Evolutionary conservation across 2,888 invertebrate species (phyloP).

Genomic region (Antheraea assamensis): DNA sequence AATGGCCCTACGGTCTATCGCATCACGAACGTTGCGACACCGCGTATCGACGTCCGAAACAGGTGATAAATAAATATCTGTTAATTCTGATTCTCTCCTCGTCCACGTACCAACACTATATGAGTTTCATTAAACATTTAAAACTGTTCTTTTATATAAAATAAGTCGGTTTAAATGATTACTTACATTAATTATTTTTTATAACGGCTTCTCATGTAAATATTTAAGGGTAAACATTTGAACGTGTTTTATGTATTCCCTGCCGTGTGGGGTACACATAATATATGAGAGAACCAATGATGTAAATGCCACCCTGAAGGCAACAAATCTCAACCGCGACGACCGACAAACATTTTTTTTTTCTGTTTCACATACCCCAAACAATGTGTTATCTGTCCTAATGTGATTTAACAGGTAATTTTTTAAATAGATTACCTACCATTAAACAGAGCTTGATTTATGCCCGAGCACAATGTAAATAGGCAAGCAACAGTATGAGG

Average conservation of each 20-base stretch:
- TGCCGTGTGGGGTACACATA: conserved; percentile 46
- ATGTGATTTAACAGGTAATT: conserved; percentile 82
- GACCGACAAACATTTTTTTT: conserved; percentile 76
- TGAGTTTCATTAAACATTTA: conserved; percentile 60
- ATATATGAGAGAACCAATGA: conserved; percentile 67
- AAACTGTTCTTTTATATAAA: conserved; percentile 42
- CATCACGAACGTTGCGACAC: conserved; percentile 43
- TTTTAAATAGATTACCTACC: conserved; percentile 78
- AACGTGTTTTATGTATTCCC: conserved; percentile 30
- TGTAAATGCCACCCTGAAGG: conserved; percentile 75
- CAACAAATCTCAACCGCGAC: conserved; percentile 67
- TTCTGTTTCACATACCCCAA: conserved; percentile 68
- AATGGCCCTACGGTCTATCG: conserved; percentile 53
- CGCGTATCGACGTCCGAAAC: conserved; percentile 61
- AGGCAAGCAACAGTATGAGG: conserved; percentile 78
- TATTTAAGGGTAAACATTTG: conserved; percentile 8
- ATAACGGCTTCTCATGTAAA: conserved; percentile 7
- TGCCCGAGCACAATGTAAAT: conserved; percentile 73
- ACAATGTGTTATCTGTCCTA: conserved; percentile 79
- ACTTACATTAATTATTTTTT: conserved; percentile 22
- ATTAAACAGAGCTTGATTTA: conserved; percentile 74
- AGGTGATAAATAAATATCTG: conserved; percentile 70
- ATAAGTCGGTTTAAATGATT: conserved; percentile 31
- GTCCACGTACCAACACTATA: conserved; percentile 60
- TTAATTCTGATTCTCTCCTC: conserved; percentile 72